Percentiles rank a stretch among this genome's conserved stretches.
Conservation (phyloP, 2,888 invertebrate species). For the Trilocha varians region DNA sequence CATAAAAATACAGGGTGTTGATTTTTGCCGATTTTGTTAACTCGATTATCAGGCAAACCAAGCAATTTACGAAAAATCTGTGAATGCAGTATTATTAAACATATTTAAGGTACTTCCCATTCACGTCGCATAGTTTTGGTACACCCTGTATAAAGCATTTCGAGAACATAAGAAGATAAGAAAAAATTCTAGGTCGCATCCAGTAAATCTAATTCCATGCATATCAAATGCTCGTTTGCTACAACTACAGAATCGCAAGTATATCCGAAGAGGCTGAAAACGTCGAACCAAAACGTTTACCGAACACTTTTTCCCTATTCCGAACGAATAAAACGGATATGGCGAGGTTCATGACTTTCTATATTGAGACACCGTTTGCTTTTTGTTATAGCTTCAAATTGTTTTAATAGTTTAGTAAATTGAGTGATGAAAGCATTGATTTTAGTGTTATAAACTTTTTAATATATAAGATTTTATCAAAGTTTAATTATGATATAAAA, state of each 20-base stretch:
- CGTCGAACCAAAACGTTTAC: conserved; percentile 53
- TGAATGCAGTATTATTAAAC: no score
- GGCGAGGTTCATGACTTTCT: conserved; percentile 65
- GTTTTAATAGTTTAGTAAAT: no score
- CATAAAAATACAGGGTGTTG: no score
- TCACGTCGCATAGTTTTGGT: conserved; percentile 1
- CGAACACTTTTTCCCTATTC: conserved; percentile 65
- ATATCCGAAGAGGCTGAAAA: conserved; percentile 50
- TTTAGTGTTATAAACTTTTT: no score
- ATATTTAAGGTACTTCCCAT: no score
- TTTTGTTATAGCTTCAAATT: neutral
- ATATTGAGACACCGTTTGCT: conserved; percentile 41
- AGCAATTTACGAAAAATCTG: no score
- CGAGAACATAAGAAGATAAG: conserved; percentile 8
- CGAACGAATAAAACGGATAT: conserved; percentile 61
- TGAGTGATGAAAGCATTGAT: no score
- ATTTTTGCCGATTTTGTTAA: no score
- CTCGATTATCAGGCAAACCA: no score
- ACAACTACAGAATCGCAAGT: conserved; percentile 60
- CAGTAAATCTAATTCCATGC: conserved; percentile 24
- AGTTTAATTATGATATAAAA: no score
- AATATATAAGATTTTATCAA: no score
- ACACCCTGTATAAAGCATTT: neutral
- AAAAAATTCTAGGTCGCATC: conserved; percentile 21
- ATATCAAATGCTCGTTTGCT: conserved; percentile 67